A percentile compares a stretch with the other conserved stretches of the same genome.
Evolutionary conservation across 1,140 invertebrate species (phyloP).

Genomic region (Drosophila orena): DNA sequence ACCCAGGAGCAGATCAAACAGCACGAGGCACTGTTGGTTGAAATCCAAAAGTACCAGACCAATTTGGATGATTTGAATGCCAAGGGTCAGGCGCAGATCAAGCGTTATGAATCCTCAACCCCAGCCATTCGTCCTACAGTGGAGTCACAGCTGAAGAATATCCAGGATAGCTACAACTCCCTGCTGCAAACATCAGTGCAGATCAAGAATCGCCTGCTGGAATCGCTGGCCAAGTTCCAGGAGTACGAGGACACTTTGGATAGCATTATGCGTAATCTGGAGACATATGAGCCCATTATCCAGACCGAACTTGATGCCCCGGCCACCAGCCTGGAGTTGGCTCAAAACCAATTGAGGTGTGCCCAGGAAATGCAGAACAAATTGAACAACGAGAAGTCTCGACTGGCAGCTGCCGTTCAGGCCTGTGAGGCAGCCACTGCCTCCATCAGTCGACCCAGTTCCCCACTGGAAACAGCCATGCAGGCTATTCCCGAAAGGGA

Average conservation of each 20-base stretch:
- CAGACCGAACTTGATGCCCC: constrained; percentile 88
- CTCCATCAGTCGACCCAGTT: constrained; percentile 95
- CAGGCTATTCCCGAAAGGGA: constrained; percentile 93
- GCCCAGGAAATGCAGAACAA: constrained; percentile 91
- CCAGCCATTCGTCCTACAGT: constrained; percentile 91
- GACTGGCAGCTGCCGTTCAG: constrained; percentile 94
- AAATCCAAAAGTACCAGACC: constrained; percentile 94
- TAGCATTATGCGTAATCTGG: constrained; percentile 93
- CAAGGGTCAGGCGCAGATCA: constrained; percentile 94
- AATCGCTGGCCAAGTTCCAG: constrained; percentile 96
- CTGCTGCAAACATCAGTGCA: constrained; percentile 95
- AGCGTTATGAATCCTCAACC: constrained; percentile 90
- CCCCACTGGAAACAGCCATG: constrained; percentile 92
- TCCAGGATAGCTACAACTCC: constrained; percentile 97
- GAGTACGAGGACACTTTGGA: constrained; percentile 96
- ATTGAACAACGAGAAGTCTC: constrained; percentile 93
- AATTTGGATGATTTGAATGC: constrained; percentile 92
- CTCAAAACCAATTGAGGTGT: constrained; percentile 89
- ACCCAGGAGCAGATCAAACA: constrained; percentile 95
- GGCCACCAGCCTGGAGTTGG: constrained; percentile 89
- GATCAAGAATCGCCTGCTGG: constrained; percentile 94
- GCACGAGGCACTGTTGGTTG: constrained; percentile 92
- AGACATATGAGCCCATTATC: constrained; percentile 92
- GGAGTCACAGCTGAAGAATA: constrained; percentile 94
- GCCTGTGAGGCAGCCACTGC: constrained; percentile 96